These are phyloP conservation scores for Bombyx mori DNA, from an alignment of 1,140 invertebrate genomes.

Conservation along the genomic window ASM3026992v2 NC_085116.1:16164001-16164500, in stretches of 20 bases:
- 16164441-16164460: slow-evolving; percentile 87
- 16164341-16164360: slow-evolving; percentile 83
- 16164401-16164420: slow-evolving; percentile 86
- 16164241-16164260: too few species aligned
- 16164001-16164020: too few species aligned
- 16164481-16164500: too few species aligned
- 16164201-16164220: neutral
- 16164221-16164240: too few species aligned
- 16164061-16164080: too few species aligned
- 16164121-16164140: too few species aligned
- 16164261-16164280: neutral
- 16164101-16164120: too few species aligned
- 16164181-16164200: neutral
- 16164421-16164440: slow-evolving; percentile 90
- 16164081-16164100: too few species aligned
- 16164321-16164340: slow-evolving; percentile 56
- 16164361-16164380: slow-evolving; percentile 86
- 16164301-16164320: slow-evolving; percentile 46
- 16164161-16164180: too few species aligned
- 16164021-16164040: too few species aligned
- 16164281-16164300: slow-evolving; percentile 49
- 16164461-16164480: slow-evolving; percentile 81
- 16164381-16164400: slow-evolving; percentile 87
- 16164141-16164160: too few species aligned
- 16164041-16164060: too few species aligned